Base-by-base conservation (phyloP, 2,797 vertebrate species). In the Leptoclinus maculatus region DNA sequence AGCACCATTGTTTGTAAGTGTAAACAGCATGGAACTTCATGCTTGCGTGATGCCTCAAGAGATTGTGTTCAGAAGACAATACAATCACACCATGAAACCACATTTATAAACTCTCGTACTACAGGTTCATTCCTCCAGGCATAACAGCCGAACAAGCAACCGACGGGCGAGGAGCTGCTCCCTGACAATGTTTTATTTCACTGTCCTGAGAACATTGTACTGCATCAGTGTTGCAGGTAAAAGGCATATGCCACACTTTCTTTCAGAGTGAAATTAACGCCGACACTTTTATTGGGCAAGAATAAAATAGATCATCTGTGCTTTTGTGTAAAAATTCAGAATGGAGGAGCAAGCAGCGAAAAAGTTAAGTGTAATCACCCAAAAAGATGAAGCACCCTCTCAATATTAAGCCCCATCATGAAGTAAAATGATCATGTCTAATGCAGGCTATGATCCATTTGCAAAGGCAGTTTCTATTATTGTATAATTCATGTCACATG, bases 221-320 rank as follows among this genome's bases (percentile, higher is more conserved):
- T 54, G 54, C 25, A 62, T 14, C 47, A 32, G 69, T 63, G 56
- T 76, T 53, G 69, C 70, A 84, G 66, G 54, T 70, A 74, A 47
- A 56, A 45, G 27, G 41, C 57, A 38, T 2, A 58, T 49, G 43
- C 59, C 41, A 71, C 43, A 19, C 60, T 85, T 64, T 19, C 29
- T 41, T 62, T 23, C 47, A 66, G 65, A 82, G 65, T 38, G 27
- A 82, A 84, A 92, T 89, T 49, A 88, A 83, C 11, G 4, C 58
- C 69, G 90, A 86, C 88, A 88, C 76, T 78, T 88, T 89, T 88
- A 89, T 87, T 79, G 74, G 71, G 63, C n/a, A 58, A 69, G 64
- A 88, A 85, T 80, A 85, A 88, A 91, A 91, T 65, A 66, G 57
- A 91, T 91, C 39, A 83, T 70, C 36, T 23, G 51, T 62, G 45